These are phyloP conservation scores for Eupleurogrammus muticus DNA, from an alignment of 2,797 vertebrate species.

Conservation along the genomic window DNA sequence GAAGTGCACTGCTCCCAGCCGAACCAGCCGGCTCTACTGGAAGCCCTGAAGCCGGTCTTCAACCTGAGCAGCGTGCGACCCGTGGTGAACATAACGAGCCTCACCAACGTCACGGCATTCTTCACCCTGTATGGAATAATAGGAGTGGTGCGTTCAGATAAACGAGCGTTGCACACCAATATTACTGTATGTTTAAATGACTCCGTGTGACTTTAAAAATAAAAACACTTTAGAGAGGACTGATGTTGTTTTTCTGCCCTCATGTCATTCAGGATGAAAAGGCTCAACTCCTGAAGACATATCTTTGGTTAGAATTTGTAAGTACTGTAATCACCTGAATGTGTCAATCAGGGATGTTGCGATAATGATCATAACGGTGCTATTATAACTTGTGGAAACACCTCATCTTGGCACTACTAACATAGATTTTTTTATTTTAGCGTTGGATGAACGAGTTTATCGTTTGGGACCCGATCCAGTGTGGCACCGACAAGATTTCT, in stretches of 20 bases:
- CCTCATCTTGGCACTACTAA: neutral
- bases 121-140: constrained; percentile 82
- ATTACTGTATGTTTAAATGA: neutral
- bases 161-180: neutral
- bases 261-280: constrained; percentile 80
- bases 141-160: constrained; percentile 76
- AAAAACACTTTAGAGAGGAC: too few species aligned
- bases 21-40: constrained; percentile 58
- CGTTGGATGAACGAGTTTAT: constrained; percentile 80
- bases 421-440: constrained; percentile 59
- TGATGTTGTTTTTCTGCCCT: neutral
- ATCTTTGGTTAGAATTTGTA: constrained; percentile 79
- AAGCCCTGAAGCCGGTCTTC: constrained; percentile 68
- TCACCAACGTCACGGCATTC: constrained; percentile 62
- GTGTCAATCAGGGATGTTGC: neutral
- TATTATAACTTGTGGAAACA: neutral
- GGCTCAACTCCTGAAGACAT: constrained; percentile 78
- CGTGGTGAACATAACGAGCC: constrained; percentile 54
- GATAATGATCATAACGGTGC: neutral
- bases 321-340: constrained; percentile 19
- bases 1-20: constrained; percentile 70
- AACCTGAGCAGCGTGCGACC: constrained; percentile 72
- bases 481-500: constrained; percentile 71
- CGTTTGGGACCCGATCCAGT: constrained; percentile 80
- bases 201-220: neutral